Conservation (phyloP, 2,797 vertebrate species). For the Micropoecilia bifurca region DNA sequence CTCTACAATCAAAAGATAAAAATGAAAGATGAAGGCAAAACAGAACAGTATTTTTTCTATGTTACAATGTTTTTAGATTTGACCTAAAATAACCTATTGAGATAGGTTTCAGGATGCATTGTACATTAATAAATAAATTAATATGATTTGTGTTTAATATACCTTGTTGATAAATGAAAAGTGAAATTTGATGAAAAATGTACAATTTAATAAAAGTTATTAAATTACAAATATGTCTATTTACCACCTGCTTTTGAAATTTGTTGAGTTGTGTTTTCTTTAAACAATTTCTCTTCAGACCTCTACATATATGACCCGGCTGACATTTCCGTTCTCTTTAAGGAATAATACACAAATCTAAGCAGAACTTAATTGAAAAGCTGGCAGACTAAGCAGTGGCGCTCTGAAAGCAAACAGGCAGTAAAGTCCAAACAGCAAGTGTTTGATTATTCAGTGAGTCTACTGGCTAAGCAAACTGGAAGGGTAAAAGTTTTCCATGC, state of each 20-base stretch:
- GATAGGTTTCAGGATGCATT: not conserved
- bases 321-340: slow-evolving; percentile 12
- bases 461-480: slow-evolving; percentile 37
- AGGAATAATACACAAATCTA: slow-evolving; percentile 58
- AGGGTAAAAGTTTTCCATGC: slow-evolving; percentile 28
- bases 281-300: not conserved
- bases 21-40: not conserved
- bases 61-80: not conserved
- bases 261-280: not conserved
- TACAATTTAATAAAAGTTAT: not conserved
- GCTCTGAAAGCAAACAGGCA: slow-evolving; percentile 65
- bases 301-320: not conserved
- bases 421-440: slow-evolving; percentile 26
- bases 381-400: slow-evolving; percentile 59
- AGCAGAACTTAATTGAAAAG: slow-evolving; percentile 62
- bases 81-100: not conserved
- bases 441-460: slow-evolving; percentile 58
- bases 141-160: not conserved
- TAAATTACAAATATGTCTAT: not conserved
- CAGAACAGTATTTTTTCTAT: no score
- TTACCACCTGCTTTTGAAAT: not conserved
- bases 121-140: not conserved
- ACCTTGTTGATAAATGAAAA: not conserved
- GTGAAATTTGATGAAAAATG: not conserved
- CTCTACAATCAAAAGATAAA: not conserved